Evolutionary conservation across 2,888 invertebrate genomes (phyloP).

Genomic region (Aspidapion aeneum): DNA sequence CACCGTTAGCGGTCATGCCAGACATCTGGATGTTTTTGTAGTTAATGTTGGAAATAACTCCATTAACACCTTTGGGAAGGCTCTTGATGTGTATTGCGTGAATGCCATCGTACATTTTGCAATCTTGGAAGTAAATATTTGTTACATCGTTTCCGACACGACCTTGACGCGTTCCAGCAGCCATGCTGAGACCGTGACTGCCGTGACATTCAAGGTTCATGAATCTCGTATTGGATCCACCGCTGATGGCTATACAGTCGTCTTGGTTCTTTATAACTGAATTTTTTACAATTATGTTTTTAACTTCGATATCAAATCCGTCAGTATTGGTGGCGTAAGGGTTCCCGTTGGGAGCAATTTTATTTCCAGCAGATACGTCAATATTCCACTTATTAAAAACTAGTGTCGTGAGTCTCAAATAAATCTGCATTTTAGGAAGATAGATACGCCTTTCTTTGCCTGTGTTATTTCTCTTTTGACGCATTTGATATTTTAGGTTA

Average conservation of each 20-base stretch:
- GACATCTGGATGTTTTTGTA: constrained; percentile 5
- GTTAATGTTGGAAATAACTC: constrained; percentile 13
- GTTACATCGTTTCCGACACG: too few species aligned
- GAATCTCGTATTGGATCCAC: constrained; percentile 14
- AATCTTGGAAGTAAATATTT: background rate
- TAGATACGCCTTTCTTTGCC: too few species aligned
- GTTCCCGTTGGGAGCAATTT: too few species aligned
- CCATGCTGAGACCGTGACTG: constrained; percentile 18
- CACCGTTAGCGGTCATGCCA: constrained; percentile 14
- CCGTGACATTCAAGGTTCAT: constrained; percentile 17
- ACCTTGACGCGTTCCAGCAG: constrained; percentile 4
- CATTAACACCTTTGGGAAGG: constrained; percentile 8
- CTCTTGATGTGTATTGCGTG: constrained; percentile 17
- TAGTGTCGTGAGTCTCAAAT: too few species aligned
- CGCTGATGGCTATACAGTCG: constrained; percentile 16
- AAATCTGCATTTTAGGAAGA: too few species aligned
- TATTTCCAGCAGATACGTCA: too few species aligned
- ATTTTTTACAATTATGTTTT: too few species aligned
- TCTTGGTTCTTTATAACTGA: background rate
- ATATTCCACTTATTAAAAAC: too few species aligned
- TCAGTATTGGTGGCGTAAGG: too few species aligned
- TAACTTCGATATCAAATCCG: too few species aligned
- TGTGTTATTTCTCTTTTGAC: too few species aligned
- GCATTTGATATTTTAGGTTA: too few species aligned
- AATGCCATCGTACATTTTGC: background rate